Evolutionary conservation across 2,113 vertebrate genomes (phyloP).

Genomic region (Sapajus apella): DNA sequence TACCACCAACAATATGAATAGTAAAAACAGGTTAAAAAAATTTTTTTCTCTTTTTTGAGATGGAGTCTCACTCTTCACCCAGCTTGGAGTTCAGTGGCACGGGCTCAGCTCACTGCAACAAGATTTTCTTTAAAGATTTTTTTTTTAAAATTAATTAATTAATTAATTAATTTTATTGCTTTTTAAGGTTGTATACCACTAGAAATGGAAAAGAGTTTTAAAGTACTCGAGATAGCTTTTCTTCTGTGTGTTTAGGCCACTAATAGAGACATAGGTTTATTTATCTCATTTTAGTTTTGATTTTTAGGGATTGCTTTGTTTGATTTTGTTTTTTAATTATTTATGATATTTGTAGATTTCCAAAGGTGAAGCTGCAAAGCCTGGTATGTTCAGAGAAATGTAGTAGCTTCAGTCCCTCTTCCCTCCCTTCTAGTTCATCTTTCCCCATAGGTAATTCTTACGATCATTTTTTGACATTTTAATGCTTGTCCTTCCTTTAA

Average conservation of each 20-base stretch:
- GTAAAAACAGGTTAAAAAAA: not conserved
- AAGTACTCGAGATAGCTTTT: not conserved
- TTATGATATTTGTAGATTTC: not conserved
- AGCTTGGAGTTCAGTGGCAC: too few species aligned
- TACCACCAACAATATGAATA: not conserved
- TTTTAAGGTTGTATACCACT: not conserved
- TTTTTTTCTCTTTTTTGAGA: not conserved
- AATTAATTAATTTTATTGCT: not conserved
- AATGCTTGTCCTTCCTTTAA: not conserved
- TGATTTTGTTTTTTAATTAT: not conserved
- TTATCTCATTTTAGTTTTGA: not conserved
- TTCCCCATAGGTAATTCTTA: not conserved
- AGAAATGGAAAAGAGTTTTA: not conserved
- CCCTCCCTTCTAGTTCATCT: not conserved
- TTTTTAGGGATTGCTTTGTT: not conserved
- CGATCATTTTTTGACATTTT: not conserved
- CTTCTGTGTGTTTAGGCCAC: not conserved
- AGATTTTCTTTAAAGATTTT: not conserved
- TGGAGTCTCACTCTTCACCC: too few species aligned
- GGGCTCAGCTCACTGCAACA: too few species aligned
- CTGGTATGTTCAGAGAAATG: not conserved
- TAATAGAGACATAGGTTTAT: not conserved
- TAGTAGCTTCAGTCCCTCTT: not conserved
- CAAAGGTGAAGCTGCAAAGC: not conserved
- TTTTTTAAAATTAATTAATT: not conserved